These are phyloP conservation scores for Halesus radiatus DNA, from an alignment of 1,140 invertebrate genomes.

Conservation along the genomic window DNA sequence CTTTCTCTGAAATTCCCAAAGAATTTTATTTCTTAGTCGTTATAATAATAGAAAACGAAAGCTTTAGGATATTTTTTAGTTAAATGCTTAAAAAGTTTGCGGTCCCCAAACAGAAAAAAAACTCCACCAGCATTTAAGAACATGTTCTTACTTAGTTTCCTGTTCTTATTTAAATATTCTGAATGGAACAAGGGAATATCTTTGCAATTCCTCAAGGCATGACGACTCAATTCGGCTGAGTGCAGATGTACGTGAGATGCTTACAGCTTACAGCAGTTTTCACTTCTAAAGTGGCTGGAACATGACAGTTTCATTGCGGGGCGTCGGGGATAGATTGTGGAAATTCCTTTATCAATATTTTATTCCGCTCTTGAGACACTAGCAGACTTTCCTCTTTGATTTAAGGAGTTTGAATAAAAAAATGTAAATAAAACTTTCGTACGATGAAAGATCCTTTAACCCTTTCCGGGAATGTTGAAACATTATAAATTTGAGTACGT, in stretches of 20 bases:
- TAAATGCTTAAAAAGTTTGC: neutral
- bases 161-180: conserved; percentile 1
- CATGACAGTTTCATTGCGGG: conserved; percentile 2
- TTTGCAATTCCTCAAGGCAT: conserved; percentile 27
- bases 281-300: conserved; percentile 16
- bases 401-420: too few relatives aligned
- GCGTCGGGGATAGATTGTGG: neutral
- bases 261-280: conserved; percentile 38
- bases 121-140: neutral
- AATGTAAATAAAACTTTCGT: too few relatives aligned
- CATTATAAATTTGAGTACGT: too few relatives aligned
- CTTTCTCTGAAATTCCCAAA: too few relatives aligned
- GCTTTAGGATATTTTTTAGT: neutral
- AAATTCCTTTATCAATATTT: too few relatives aligned
- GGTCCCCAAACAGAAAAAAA: too few relatives aligned
- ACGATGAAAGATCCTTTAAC: too few relatives aligned
- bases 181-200: conserved; percentile 30
- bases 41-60: too few relatives aligned
- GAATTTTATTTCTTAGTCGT: too few relatives aligned
- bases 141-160: neutral
- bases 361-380: too few relatives aligned
- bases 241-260: conserved; percentile 32
- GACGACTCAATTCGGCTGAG: conserved; percentile 32
- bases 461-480: too few relatives aligned
- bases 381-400: too few relatives aligned